These are phyloP conservation scores for Aeoliscus strigatus DNA, from an alignment of 2,797 vertebrate genomes.

Conservation along the genomic window DNA sequence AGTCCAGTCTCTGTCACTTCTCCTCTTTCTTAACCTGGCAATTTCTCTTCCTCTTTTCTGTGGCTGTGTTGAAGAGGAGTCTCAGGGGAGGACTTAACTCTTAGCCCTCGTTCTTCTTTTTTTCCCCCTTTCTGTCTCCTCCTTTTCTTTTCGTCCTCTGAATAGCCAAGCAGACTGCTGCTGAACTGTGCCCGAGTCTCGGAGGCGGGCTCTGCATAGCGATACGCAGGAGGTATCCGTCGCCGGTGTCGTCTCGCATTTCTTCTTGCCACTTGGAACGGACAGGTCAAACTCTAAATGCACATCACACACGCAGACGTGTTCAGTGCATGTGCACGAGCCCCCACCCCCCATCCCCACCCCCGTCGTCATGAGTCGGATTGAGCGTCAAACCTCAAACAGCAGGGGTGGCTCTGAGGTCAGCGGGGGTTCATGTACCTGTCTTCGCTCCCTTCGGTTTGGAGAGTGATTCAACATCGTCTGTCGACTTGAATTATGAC, in stretches of 20 bases:
- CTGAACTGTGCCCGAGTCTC: constrained; percentile 43
- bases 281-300: too few species aligned
- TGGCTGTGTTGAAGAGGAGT: constrained; percentile 54
- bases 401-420: constrained; percentile 24
- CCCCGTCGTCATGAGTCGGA: too few species aligned
- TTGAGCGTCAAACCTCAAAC: too few species aligned
- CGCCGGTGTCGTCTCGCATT: too few species aligned
- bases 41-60: constrained; percentile 41
- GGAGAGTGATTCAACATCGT: constrained; percentile 28
- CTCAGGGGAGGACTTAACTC: constrained; percentile 67
- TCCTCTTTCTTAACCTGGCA: constrained; percentile 54
- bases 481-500: constrained; percentile 45
- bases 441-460: constrained; percentile 12
- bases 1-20: constrained; percentile 61
- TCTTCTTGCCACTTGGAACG: too few species aligned
- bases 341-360: too few species aligned
- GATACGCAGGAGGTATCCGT: too few species aligned
- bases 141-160: constrained; percentile 46
- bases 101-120: constrained; percentile 43
- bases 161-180: constrained; percentile 47
- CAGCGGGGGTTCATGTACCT: too few species aligned
- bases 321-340: too few species aligned
- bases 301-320: too few species aligned
- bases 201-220: constrained; percentile 18
- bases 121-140: too few species aligned